A percentile compares a stretch with the other conserved stretches of the same genome.
phyloP scores from a whole-genome alignment of 1,140 invertebrate species.

The Schlechtendalia chinensis region DNA sequence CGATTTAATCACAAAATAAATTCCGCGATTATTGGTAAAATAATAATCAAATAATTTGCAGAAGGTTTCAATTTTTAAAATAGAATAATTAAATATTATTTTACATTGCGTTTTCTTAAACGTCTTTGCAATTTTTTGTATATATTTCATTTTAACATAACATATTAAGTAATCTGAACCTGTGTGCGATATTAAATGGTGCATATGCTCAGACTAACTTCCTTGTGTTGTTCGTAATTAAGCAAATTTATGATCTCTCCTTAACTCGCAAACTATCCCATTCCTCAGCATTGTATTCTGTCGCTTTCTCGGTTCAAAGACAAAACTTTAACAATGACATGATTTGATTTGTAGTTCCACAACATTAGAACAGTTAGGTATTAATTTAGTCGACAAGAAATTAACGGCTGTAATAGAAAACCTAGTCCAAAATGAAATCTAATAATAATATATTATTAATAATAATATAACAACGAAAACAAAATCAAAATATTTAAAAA shows the following conservation, averaged over 20 bases:
- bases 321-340: slow-evolving; percentile 27
- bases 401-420: not conserved
- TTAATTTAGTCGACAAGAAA: not conserved
- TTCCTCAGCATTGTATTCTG: not conserved
- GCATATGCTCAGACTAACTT: slow-evolving; percentile 18
- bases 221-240: slow-evolving; percentile 13
- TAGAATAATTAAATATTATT: no score
- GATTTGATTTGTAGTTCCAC: not conserved
- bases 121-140: not conserved
- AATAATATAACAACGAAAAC: no score
- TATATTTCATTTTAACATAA: not conserved
- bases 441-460: no score
- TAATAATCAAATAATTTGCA: no score
- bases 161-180: slow-evolving; percentile 4
- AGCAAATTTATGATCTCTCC: slow-evolving; percentile 18
- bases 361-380: not conserved
- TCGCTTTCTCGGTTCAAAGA: not conserved
- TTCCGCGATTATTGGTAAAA: no score
- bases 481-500: no score
- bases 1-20: no score
- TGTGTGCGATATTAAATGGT: slow-evolving; percentile 15
- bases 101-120: not conserved
- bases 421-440: no score
- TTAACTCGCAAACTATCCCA: not conserved
- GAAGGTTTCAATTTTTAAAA: no score